phyloP scores from a whole-genome alignment of 2,113 vertebrate species.

The Psilopsiagon aurifrons region DNA sequence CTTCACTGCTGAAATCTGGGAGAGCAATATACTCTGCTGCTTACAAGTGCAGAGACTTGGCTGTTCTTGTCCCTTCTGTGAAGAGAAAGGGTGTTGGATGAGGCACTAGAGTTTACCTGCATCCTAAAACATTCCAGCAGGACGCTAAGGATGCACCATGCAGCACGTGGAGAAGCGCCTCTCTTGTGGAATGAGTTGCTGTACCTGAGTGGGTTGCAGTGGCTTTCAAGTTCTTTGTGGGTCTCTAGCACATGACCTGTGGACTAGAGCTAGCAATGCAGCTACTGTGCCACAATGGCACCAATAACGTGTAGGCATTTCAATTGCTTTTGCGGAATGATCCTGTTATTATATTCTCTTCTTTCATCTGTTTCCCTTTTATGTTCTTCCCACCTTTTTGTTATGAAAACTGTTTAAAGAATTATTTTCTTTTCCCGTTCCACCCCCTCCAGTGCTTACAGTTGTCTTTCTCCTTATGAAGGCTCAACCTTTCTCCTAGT shows the following conservation, averaged over 20 bases:
- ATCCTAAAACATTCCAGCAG: background rate
- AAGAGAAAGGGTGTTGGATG: background rate
- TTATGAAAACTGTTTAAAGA: background rate
- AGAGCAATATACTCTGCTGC: background rate
- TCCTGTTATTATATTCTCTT: background rate
- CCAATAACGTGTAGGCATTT: slow-evolving; percentile 7
- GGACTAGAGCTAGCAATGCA: background rate
- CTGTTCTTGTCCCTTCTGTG: background rate
- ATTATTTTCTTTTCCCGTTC: slow-evolving; percentile 14
- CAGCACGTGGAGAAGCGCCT: background rate
- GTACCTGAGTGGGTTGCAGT: background rate
- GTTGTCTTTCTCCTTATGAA: slow-evolving; percentile 22
- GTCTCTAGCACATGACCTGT: background rate
- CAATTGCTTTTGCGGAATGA: slow-evolving; percentile 15
- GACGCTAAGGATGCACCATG: background rate
- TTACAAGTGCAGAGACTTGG: background rate
- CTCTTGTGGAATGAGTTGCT: background rate
- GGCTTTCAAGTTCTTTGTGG: background rate
- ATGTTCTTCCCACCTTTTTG: background rate
- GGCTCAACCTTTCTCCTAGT: slow-evolving; percentile 38
- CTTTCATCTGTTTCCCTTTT: background rate
- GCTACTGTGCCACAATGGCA: background rate
- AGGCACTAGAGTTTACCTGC: background rate
- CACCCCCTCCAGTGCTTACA: slow-evolving; percentile 7
- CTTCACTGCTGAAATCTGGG: background rate